A percentile compares a stretch with the other conserved stretches of the same genome.
phyloP scores from a whole-genome alignment of 2,113 vertebrate genomes.

The Salvelinus fontinalis region DNA sequence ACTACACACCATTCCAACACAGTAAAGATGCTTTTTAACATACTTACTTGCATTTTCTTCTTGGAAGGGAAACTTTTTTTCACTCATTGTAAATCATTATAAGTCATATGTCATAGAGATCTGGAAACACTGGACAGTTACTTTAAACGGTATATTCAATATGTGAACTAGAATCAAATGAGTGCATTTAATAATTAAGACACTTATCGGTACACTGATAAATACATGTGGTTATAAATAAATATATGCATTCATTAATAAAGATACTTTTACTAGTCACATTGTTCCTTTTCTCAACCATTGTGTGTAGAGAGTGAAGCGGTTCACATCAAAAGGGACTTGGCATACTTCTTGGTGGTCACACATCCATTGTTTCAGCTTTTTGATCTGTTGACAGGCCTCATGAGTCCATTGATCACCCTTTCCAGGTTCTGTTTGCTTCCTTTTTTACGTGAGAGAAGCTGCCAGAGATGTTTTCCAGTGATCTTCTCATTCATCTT shows the following conservation, averaged over 20 bases:
- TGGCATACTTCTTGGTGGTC: not conserved
- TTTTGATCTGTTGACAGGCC: not conserved
- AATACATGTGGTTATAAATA: not conserved
- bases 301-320: constrained; percentile 8
- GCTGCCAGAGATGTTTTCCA: not conserved
- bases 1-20: no score
- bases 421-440: not conserved
- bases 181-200: not conserved
- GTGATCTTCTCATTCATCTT: not conserved
- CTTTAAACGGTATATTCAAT: not conserved
- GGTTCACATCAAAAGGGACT: not conserved
- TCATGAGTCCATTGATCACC: accelerated
- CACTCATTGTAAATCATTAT: no score
- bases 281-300: not conserved
- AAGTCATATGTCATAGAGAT: no score
- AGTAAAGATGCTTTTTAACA: no score
- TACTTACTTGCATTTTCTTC: no score
- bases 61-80: no score
- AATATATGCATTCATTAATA: constrained; percentile 5
- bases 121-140: no score
- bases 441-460: no score
- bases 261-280: not conserved
- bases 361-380: accelerated
- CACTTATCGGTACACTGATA: not conserved
- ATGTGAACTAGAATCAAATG: not conserved